Conservation (phyloP, 1,140 invertebrate species). For the Aphelenchoides besseyi region DNA sequence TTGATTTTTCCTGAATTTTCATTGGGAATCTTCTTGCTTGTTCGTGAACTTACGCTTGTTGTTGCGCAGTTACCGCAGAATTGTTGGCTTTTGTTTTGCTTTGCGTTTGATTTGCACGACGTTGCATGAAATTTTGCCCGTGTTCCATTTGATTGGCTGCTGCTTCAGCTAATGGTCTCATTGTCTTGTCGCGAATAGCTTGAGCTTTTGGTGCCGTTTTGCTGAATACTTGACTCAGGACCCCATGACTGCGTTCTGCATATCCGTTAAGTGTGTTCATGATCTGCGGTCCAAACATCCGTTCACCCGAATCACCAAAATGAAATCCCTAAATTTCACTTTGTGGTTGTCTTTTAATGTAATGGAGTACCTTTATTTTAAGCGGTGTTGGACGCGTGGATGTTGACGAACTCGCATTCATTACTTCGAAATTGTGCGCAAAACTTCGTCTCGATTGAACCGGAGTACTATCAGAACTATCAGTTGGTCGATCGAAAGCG, state of each 20-base stretch:
- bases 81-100: slow-evolving; percentile 63
- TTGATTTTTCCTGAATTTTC: slow-evolving; percentile 67
- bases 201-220: slow-evolving; percentile 63
- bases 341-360: too few relatives aligned
- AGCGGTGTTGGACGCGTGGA: slow-evolving; percentile 16
- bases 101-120: slow-evolving; percentile 53
- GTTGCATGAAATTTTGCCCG: slow-evolving; percentile 52
- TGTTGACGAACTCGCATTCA: slow-evolving; percentile 30
- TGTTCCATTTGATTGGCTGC: slow-evolving; percentile 59
- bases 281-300: slow-evolving; percentile 54
- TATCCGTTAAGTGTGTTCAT: slow-evolving; percentile 61
- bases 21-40: background rate
- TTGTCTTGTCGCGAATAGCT: slow-evolving; percentile 59
- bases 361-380: slow-evolving; percentile 69
- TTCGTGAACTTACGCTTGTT: slow-evolving; percentile 30
- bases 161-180: slow-evolving; percentile 56
- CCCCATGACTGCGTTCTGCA: slow-evolving; percentile 59
- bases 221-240: slow-evolving; percentile 53
- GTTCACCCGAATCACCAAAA: slow-evolving; percentile 53
- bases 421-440: background rate
- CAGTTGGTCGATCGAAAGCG: slow-evolving; percentile 48
- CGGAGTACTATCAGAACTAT: slow-evolving; percentile 42
- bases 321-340: background rate
- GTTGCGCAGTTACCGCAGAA: slow-evolving; percentile 21
- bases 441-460: slow-evolving; percentile 30